phyloP scores from a whole-genome alignment of 2,113 vertebrate species.

The Ptyas mucosa region DNA sequence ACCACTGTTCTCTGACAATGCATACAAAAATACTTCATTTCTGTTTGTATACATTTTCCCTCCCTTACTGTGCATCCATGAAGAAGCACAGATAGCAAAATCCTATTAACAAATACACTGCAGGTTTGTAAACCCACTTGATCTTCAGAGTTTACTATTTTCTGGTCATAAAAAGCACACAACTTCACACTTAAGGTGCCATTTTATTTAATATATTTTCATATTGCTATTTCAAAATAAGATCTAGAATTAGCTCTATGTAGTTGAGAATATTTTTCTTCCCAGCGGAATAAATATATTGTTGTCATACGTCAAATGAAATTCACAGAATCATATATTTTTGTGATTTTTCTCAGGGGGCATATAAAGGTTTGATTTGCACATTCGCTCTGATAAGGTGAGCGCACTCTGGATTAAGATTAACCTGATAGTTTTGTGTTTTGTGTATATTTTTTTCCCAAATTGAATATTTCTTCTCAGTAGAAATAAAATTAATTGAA shows the following conservation, averaged over 20 bases:
- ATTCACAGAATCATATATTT: neutral
- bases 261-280: neutral
- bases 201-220: neutral
- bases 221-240: neutral
- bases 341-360: neutral
- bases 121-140: slow-evolving; percentile 22
- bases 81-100: slow-evolving; percentile 31
- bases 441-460: neutral
- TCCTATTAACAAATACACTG: neutral
- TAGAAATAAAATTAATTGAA: neutral
- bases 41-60: slow-evolving; percentile 36
- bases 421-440: neutral
- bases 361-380: neutral
- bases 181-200: neutral
- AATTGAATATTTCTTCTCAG: neutral
- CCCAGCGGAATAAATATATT: neutral
- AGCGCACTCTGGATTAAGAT: neutral
- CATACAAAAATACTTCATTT: slow-evolving; percentile 24
- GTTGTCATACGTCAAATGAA: neutral
- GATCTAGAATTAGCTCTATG: neutral
- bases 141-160: neutral
- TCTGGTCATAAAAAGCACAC: slow-evolving; percentile 16
- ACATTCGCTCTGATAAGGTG: neutral
- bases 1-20: neutral
- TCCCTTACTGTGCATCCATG: slow-evolving; percentile 4